Percentiles rank a stretch among this genome's conserved stretches.
phyloP scores from a whole-genome alignment of 2,888 invertebrate species.

The Ctenicera cuprea region DNA sequence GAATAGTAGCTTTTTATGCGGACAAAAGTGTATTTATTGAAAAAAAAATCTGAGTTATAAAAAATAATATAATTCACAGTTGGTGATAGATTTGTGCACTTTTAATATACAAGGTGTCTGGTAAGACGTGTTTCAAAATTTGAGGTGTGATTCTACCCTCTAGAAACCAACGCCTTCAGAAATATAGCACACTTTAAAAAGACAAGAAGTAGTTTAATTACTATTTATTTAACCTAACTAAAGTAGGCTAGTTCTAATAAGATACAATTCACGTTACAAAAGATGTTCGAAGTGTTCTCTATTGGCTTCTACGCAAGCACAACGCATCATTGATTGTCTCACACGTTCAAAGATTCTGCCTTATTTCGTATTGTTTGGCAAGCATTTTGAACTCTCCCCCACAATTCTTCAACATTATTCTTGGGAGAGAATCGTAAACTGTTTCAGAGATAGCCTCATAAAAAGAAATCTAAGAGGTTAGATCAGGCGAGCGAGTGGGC shows the following conservation, averaged over 20 bases:
- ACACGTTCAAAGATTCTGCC: slow-evolving; percentile 21
- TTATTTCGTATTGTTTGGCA: slow-evolving; percentile 14
- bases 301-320: slow-evolving; percentile 1
- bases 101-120: too few species aligned
- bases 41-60: too few species aligned
- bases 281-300: slow-evolving; percentile 19
- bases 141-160: too few species aligned
- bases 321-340: slow-evolving; percentile 25
- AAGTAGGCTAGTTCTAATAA: neutral
- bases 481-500: slow-evolving; percentile 14
- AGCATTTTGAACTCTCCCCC: too few species aligned
- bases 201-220: neutral
- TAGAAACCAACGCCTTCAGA: slow-evolving; percentile 1
- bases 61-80: too few species aligned
- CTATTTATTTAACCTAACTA: neutral
- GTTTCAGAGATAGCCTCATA: slow-evolving; percentile 16
- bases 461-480: slow-evolving; percentile 29
- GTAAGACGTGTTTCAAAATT: too few species aligned
- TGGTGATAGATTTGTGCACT: too few species aligned
- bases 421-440: neutral
- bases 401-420: slow-evolving; percentile 9
- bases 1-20: too few species aligned
- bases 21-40: too few species aligned
- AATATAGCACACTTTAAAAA: neutral
- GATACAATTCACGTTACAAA: slow-evolving; percentile 9